phyloP scores from a whole-genome alignment of 2,888 invertebrate species.

The Morpho deidamia region DNA sequence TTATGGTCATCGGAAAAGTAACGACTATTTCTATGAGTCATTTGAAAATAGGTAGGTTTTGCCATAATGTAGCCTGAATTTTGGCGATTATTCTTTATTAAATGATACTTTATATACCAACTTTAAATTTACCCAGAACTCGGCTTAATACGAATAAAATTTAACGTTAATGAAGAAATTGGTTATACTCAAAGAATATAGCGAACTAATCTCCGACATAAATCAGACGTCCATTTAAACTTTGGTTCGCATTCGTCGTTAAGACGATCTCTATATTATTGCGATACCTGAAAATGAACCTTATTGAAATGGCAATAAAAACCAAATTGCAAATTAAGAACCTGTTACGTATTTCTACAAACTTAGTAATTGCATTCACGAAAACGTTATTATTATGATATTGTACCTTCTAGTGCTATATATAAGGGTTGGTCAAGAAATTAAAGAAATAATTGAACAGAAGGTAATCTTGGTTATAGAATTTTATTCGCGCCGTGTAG shows the following conservation, averaged over 20 bases:
- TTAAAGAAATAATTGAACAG: neutral
- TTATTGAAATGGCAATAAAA: neutral
- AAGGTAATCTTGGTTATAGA: constrained; percentile 1
- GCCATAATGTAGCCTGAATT: too few species aligned
- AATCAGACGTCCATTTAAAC: constrained; percentile 7
- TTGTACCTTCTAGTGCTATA: neutral
- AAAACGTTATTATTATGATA: neutral
- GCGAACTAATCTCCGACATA: constrained; percentile 4
- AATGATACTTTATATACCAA: neutral
- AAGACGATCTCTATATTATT: neutral
- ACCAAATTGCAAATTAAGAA: constrained; percentile 8
- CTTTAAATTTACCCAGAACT: too few species aligned
- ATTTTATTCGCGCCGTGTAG: constrained; percentile 9
- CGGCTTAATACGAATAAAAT: too few species aligned
- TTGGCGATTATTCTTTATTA: too few species aligned
- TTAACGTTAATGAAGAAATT: too few species aligned
- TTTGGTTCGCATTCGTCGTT: constrained; percentile 4
- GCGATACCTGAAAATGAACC: neutral
- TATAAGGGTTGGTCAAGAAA: too few species aligned
- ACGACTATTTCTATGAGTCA: too few species aligned
- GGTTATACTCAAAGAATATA: constrained; percentile 1
- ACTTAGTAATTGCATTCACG: neutral
- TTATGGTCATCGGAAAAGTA: too few species aligned
- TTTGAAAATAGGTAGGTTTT: too few species aligned
- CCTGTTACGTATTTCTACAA: constrained; percentile 1